Base-by-base conservation (phyloP, 2,888 invertebrate species). In the Rhamphomyia laevipes region DNA sequence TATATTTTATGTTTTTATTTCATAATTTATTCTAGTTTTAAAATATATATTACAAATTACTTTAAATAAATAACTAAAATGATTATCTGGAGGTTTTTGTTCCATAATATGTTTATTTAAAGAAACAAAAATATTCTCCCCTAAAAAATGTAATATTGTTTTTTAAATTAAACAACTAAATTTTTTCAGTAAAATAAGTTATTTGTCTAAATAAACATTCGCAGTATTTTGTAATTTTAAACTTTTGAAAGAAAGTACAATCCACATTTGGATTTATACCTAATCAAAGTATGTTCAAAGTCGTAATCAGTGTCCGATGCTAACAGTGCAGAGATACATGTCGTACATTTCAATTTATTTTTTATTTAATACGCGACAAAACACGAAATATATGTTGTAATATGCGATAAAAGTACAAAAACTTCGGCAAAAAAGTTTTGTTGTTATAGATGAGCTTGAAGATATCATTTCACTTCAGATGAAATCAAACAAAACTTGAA, bases 301-400 rank as follows among this genome's bases (percentile, higher is more conserved):
- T 18, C 12, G 4, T 33, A 15, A 33, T 31, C 35, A 35, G 12
- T 30, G 9, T 13, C 33, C 33, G 13, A 4, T 13, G 11, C 33
- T 33, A 33, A 33, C 2, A 44, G 31, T 16, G 44, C 44, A n/a
- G 44, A 27, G 23, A 30, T 15, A 16, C 44, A 44, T n/a, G 23
- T 15, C n/a, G 17, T 11, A 17, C 45, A 35, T 15, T 21, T 11
- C 17, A 45, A 21, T 3, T 16, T 35, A 15, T 35, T 45, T 11
- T 45, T 45, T n/a, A 17, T 4, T 35, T 45, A 35, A 21, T 33
- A 45, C 7, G 31, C 45, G 3, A 43, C 43, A 43, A 43, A 43
- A 15, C 44, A 9, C 3, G 44, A 2, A 23, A 44, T 31, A 44
- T 44, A 44, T 4, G 10, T 15, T 6, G 23, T 23, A 33, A 45